phyloP scores from a whole-genome alignment of 2,113 vertebrate genomes.

The Anhinga rufa region DNA sequence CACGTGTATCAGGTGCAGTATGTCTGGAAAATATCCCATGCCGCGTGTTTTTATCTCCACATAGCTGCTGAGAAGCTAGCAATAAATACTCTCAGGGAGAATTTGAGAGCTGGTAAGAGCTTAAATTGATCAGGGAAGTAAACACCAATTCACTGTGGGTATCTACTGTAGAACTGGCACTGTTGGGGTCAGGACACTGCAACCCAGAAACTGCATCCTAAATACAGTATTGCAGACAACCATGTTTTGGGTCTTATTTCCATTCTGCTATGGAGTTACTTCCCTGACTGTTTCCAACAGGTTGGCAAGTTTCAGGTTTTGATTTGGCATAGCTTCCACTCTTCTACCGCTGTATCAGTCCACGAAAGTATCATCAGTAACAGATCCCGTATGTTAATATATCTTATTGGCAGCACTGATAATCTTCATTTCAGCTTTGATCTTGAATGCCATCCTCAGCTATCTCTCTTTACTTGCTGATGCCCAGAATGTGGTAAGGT shows the following conservation, averaged over 20 bases:
- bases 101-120: background rate
- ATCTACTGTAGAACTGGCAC: background rate
- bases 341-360: background rate
- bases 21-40: background rate
- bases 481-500: background rate
- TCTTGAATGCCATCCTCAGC: background rate
- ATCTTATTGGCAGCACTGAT: background rate
- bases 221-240: background rate
- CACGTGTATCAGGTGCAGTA: background rate
- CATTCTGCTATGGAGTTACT: background rate
- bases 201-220: background rate
- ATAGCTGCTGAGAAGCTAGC: background rate
- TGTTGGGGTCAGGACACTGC: accelerated
- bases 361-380: background rate
- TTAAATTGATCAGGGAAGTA: background rate
- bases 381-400: background rate
- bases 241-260: background rate
- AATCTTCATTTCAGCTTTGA: background rate
- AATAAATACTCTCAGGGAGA: background rate
- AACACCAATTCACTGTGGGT: background rate
- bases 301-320: background rate
- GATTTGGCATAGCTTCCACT: background rate
- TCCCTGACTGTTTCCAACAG: background rate
- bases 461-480: background rate
- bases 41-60: background rate